Percentiles rank a stretch among this genome's conserved stretches.
These are phyloP conservation scores for Conomelus anceps DNA, from an alignment of 2,888 invertebrate genomes.

Conservation along the genomic window DNA sequence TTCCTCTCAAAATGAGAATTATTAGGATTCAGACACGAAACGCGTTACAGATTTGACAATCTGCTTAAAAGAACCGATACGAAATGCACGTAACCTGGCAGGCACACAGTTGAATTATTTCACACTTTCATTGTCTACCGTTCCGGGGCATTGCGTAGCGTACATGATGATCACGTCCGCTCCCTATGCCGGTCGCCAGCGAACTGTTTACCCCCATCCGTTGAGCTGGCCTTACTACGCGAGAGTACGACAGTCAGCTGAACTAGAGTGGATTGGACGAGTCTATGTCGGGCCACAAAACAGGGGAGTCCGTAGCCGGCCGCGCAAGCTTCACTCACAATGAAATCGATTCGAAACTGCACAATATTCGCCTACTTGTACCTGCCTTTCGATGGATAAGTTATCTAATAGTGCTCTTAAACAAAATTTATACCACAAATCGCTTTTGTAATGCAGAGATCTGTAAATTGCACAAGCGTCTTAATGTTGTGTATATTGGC, in stretches of 20 bases:
- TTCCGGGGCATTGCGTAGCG: slow-evolving; percentile 7
- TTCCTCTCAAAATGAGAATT: slow-evolving; percentile 1
- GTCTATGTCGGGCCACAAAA: slow-evolving; percentile 43
- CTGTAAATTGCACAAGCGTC: slow-evolving; percentile 16
- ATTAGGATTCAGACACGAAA: background rate
- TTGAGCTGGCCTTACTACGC: slow-evolving; percentile 30
- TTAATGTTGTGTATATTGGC: slow-evolving; percentile 21
- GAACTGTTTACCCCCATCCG: slow-evolving; percentile 29
- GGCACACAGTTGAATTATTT: slow-evolving; percentile 20
- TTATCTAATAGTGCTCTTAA: background rate
- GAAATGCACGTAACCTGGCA: background rate
- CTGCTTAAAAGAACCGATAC: background rate
- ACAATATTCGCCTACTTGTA: background rate
- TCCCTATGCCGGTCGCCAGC: slow-evolving; percentile 27
- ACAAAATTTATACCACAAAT: background rate
- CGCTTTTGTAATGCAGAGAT: background rate
- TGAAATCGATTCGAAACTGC: slow-evolving; percentile 15
- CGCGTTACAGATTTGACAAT: background rate
- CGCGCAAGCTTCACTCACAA: slow-evolving; percentile 23
- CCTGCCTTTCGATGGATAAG: background rate
- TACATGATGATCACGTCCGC: slow-evolving; percentile 24
- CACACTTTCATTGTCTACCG: slow-evolving; percentile 32
- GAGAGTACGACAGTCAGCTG: slow-evolving; percentile 34
- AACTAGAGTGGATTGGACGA: slow-evolving; percentile 34
- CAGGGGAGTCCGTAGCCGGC: slow-evolving; percentile 32